Evolutionary conservation across 2,797 vertebrate species (phyloP), one percentile per base, ranked within the genome.

Genomic region (Myoxocephalus aenaeus): DNA sequence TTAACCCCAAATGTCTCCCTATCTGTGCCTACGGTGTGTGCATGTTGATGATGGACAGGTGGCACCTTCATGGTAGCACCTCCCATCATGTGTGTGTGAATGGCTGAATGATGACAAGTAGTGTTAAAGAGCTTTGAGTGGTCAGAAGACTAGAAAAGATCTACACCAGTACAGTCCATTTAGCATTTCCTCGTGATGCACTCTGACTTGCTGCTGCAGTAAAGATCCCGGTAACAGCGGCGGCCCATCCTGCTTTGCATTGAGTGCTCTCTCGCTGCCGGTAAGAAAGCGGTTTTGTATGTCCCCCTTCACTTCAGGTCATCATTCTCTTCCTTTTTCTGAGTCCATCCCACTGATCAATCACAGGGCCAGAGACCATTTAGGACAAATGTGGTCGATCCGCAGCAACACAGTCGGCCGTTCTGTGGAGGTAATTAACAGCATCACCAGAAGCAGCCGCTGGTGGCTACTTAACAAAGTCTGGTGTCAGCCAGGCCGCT

Each of bases 391-490:
- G 3, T 59, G 32, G 58, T 75, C 50, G 63, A 22, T 36, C 68
- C 7, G 25, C 18, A 42, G 51, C 12, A 8, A 2, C 58, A 15
- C 38, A 66, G n/a, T n/a, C n/a, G n/a, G n/a, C n/a, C n/a, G n/a
- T n/a, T n/a, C n/a, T n/a, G 27, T 70, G 61, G 58, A 65, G 34
- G 29, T 40, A 58, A 36, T 58, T 34, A 62, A 34, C 15, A 36
- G 57, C 44, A 32, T 69, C 50, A 27, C 25, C 34, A 65, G 59
- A 40, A 61, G 12, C 65, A 65, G 54, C 22, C 7, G 11, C 38
- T 50, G 40, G 34, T 38, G 65, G 70, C 73, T 20, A 25, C 27
- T 9, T 17, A 62, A 44, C 40, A 72, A 51, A 68, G 70, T 59
- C 1, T 69, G 64, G 68, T 15, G 17, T 15, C 50, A 36, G n/a